Conservation (phyloP, 1,140 invertebrate genomes). For the Argopecten irradians region DNA sequence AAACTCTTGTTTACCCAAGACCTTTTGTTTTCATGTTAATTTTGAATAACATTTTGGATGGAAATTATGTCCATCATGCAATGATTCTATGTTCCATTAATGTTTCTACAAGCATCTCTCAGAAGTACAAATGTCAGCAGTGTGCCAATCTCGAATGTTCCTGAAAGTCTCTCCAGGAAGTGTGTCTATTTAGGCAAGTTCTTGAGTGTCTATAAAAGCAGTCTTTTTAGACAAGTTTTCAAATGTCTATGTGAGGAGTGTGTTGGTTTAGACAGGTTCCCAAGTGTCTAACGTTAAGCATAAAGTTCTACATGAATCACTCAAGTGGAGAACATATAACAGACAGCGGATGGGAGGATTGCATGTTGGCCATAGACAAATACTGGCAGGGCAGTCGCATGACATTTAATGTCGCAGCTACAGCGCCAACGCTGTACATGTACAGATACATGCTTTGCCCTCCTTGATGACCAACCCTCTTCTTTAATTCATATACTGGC, state of each 20-base stretch:
- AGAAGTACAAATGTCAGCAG: too few species aligned
- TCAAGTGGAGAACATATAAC: neutral
- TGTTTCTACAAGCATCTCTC: too few species aligned
- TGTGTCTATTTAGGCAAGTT: neutral
- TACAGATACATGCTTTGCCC: neutral
- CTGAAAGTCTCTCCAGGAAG: too few species aligned
- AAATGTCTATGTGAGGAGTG: neutral
- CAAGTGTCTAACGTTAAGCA: neutral
- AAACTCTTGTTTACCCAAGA: too few species aligned
- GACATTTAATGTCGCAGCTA: neutral
- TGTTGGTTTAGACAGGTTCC: neutral
- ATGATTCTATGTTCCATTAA: too few species aligned
- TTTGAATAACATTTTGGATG: too few species aligned
- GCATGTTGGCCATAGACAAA: neutral
- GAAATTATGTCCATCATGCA: too few species aligned
- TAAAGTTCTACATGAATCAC: neutral
- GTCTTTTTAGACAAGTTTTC: neutral
- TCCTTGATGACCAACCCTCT: slow-evolving; percentile 2
- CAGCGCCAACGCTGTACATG: neutral
- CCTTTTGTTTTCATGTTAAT: too few species aligned
- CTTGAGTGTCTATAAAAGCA: neutral
- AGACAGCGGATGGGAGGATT: neutral
- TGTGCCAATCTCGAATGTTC: too few species aligned
- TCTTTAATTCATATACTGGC: slow-evolving; percentile 8
- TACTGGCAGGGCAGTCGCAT: neutral